Evolutionary conservation across 2,888 invertebrate genomes (phyloP).

Genomic region (Caenorhabditis becei): DNA sequence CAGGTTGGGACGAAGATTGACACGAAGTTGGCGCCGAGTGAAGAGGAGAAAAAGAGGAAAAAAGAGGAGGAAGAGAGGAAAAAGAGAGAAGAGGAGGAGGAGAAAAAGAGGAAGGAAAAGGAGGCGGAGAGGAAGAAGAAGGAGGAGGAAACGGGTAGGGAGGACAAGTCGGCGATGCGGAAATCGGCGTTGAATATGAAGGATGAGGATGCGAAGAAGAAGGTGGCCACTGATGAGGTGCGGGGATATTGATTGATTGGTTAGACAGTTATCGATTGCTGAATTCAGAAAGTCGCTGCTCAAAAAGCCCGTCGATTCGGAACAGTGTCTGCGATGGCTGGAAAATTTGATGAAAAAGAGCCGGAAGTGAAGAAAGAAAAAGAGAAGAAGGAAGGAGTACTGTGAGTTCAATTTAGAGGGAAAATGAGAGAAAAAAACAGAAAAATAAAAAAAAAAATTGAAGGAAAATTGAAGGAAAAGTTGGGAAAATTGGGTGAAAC

Average conservation of each 20-base stretch:
- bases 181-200: conserved; percentile 79
- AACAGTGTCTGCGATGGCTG: conserved; percentile 71
- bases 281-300: conserved; percentile 69
- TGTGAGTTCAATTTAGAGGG: conserved; percentile 16
- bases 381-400: conserved; percentile 26
- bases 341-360: conserved; percentile 32
- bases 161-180: conserved; percentile 77
- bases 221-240: conserved; percentile 72
- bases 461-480: no score
- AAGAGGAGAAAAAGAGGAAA: conserved; percentile 44
- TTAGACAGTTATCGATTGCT: background rate
- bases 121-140: conserved; percentile 33
- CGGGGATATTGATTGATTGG: background rate
- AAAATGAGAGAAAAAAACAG: background rate
- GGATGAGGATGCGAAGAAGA: conserved; percentile 75
- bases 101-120: conserved; percentile 24
- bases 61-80: conserved; percentile 35
- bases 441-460: conserved; percentile 1
- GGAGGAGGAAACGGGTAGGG: conserved; percentile 29
- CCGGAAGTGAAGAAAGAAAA: conserved; percentile 34
- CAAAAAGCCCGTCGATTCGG: conserved; percentile 74
- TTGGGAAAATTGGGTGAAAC: no score
- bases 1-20: conserved; percentile 66
- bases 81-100: conserved; percentile 28
- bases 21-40: conserved; percentile 59